Conservation (phyloP, 1,140 invertebrate species). For the Bombus soroeensis region DNA sequence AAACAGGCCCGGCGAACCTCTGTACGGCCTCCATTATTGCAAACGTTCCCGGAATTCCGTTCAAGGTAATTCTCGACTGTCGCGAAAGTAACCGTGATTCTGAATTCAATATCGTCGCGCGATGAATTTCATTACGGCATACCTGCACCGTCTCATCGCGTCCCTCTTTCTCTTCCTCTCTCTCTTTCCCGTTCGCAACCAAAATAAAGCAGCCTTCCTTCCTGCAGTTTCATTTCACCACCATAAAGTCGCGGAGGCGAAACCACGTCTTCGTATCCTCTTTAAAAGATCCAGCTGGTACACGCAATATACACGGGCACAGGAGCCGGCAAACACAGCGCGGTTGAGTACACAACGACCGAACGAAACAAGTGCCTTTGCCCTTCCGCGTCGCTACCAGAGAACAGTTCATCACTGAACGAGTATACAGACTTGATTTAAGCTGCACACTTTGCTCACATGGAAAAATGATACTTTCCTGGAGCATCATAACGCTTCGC, state of each 20-base stretch:
- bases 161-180: not conserved
- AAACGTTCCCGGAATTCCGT: constrained; percentile 46
- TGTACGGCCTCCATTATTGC: constrained; percentile 22
- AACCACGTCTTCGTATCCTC: not conserved
- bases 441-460: not conserved
- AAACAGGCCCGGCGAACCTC: constrained; percentile 19
- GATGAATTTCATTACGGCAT: constrained; percentile 54
- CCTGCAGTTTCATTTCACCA: constrained; percentile 21
- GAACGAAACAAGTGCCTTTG: not conserved
- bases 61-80: constrained; percentile 37
- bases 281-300: not conserved
- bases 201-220: constrained; percentile 24
- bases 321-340: not conserved
- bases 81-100: constrained; percentile 46
- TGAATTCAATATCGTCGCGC: constrained; percentile 45
- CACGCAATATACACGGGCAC: constrained; percentile 24
- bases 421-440: constrained; percentile 41
- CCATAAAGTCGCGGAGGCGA: not conserved
- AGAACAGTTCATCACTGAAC: constrained; percentile 29
- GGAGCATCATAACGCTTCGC: not conserved
- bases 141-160: constrained; percentile 37
- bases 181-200: not conserved
- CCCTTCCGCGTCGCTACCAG: constrained; percentile 4
- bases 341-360: not conserved
- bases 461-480: not conserved